Evolutionary conservation across 2,113 vertebrate species (phyloP).

Genomic region (Chrysochloris asiatica): DNA sequence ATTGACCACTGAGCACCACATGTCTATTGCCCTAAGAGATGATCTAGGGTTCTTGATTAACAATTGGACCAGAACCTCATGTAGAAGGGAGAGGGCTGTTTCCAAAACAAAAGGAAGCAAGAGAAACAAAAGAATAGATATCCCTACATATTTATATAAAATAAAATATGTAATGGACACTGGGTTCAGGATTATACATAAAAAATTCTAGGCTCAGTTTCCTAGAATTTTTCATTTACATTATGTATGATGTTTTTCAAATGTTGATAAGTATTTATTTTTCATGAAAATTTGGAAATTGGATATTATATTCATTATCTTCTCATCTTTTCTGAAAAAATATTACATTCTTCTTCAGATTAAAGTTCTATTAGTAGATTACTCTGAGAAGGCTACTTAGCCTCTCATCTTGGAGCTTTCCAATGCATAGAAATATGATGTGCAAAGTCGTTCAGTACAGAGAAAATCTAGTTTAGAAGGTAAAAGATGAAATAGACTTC

Average conservation of each 20-base stretch:
- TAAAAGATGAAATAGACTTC: too few relatives aligned
- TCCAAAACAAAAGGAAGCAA: background rate
- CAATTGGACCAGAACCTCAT: background rate
- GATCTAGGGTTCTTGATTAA: too few relatives aligned
- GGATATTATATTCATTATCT: background rate
- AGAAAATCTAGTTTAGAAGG: too few relatives aligned
- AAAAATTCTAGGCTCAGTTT: background rate
- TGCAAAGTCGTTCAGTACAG: background rate
- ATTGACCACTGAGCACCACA: background rate
- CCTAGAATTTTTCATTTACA: background rate
- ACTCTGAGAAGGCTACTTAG: background rate
- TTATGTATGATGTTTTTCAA: background rate
- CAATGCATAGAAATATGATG: background rate
- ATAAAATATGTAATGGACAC: background rate
- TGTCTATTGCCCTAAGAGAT: background rate
- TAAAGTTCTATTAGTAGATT: background rate
- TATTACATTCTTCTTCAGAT: background rate
- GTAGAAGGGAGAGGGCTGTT: background rate
- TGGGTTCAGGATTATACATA: background rate
- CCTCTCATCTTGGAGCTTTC: background rate
- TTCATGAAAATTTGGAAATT: background rate
- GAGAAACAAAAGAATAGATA: background rate
- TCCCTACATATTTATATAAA: background rate
- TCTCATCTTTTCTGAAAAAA: conserved; percentile 10
- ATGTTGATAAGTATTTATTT: background rate